A percentile compares a stretch with the other conserved stretches of the same genome.
Conservation (phyloP, 2,113 vertebrate species). For the Ranitomeya imitator region DNA sequence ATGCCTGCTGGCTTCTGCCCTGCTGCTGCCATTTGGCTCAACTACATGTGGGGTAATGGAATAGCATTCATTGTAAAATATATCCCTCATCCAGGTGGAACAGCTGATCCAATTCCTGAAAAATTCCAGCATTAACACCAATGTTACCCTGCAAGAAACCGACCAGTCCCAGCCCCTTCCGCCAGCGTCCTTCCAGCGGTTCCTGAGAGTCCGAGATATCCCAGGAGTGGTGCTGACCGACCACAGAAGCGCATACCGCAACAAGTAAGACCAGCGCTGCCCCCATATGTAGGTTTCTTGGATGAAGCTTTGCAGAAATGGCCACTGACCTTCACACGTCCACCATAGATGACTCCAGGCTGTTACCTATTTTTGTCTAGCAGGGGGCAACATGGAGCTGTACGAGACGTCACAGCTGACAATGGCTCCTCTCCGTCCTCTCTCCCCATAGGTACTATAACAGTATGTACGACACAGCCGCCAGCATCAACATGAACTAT, state of each 20-base stretch:
- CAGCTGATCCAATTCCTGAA: constrained; percentile 68
- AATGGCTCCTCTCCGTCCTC: background rate
- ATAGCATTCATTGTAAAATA: background rate
- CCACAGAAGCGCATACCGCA: constrained; percentile 74
- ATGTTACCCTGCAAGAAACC: constrained; percentile 64
- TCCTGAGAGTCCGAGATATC: constrained; percentile 78
- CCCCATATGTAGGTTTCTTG: background rate
- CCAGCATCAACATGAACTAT: constrained; percentile 79
- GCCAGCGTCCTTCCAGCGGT: constrained; percentile 90
- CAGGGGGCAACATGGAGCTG: background rate
- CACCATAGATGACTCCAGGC: background rate
- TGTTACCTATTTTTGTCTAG: background rate
- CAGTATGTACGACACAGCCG: constrained; percentile 84
- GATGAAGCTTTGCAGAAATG: background rate
- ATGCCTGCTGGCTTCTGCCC: background rate
- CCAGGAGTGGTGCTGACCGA: constrained; percentile 86
- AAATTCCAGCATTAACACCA: constrained; percentile 12
- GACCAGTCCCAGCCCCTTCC: constrained; percentile 80
- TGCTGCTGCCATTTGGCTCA: background rate
- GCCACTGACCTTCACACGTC: background rate
- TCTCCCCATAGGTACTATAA: constrained; percentile 83
- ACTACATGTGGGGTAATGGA: background rate
- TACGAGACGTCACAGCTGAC: background rate
- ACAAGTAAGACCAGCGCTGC: constrained; percentile 70
- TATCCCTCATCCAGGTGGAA: constrained; percentile 68